Base-by-base conservation (phyloP, 2,888 invertebrate species). In the Apamea crenata region DNA sequence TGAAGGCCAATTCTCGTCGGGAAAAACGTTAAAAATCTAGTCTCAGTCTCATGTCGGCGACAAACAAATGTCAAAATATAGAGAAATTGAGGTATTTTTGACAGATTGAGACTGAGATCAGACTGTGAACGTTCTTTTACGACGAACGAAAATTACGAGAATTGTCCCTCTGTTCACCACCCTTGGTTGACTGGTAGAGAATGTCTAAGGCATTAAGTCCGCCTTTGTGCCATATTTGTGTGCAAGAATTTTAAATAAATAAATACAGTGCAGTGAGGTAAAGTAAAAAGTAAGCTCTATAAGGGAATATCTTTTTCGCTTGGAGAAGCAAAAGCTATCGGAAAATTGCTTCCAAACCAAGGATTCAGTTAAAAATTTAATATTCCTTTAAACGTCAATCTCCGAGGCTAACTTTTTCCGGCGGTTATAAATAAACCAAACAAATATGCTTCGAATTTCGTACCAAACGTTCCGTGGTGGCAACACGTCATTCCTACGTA, bases 321-420 rank as follows among this genome's bases (percentile, higher is more conserved):
- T 40, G 65, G 74, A 67, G 65, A 77, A 29, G 14, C 18, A 69
- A 66, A 82, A 84, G 66, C 73, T 61, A 56, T 74, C 68, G 61
- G 66, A 69, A 81, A 78, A 77, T 82, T 67, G 67, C 74, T 78
- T 29, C 16, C 40, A 44, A 29, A 71, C 71, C 61, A 40, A 63
- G 47, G 63, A 74, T 80, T 81, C 53, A 25, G 50, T 75, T 80
- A 76, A 76, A 78, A 82, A 85, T 81, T 76, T 80, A 81, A 68
- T 70, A 76, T 74, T 72, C 76, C 44, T 71, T 81, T 71, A 83
- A 82, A 88, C 74, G 72, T 85, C 81, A 82, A 81, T 83, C 79
- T 81, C 53, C 61, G 72, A 80, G 29, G 73, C 74, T 67, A 77
- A 75, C 70, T 75, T 82, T 25, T 76, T 63, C 21, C 18, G 44